A percentile compares a stretch with the other conserved stretches of the same genome.
These are phyloP conservation scores for Tanypteryx hageni DNA, from an alignment of 2,888 invertebrate genomes.

Conservation along the genomic window DNA sequence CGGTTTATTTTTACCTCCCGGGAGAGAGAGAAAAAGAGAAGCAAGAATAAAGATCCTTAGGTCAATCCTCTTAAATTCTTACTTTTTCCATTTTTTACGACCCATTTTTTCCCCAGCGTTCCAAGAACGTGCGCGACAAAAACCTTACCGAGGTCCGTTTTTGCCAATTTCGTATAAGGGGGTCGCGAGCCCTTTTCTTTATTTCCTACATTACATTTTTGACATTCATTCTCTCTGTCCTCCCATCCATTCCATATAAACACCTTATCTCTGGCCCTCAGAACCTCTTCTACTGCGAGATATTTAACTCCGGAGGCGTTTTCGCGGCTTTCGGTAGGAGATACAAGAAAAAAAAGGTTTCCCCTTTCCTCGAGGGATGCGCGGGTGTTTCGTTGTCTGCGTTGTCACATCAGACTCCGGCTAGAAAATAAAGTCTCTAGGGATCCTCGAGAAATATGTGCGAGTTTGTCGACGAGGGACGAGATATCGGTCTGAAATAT, in stretches of 20 bases:
- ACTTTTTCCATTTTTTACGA: background rate
- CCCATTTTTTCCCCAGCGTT: background rate
- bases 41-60: background rate
- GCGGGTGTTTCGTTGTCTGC: background rate
- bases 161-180: background rate
- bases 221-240: no score
- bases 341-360: background rate
- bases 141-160: background rate
- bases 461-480: background rate
- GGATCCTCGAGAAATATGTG: background rate
- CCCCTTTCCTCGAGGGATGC: background rate
- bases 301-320: background rate
- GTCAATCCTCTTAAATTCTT: background rate
- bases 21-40: background rate
- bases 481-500: background rate
- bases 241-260: background rate
- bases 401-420: background rate
- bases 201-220: background rate
- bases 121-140: background rate
- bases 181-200: background rate
- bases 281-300: background rate
- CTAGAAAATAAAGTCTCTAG: background rate
- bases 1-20: conserved; percentile 54
- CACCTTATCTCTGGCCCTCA: background rate
- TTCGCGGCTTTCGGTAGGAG: background rate